phyloP scores from a whole-genome alignment of 2,888 invertebrate species.

The Tachina fera region DNA sequence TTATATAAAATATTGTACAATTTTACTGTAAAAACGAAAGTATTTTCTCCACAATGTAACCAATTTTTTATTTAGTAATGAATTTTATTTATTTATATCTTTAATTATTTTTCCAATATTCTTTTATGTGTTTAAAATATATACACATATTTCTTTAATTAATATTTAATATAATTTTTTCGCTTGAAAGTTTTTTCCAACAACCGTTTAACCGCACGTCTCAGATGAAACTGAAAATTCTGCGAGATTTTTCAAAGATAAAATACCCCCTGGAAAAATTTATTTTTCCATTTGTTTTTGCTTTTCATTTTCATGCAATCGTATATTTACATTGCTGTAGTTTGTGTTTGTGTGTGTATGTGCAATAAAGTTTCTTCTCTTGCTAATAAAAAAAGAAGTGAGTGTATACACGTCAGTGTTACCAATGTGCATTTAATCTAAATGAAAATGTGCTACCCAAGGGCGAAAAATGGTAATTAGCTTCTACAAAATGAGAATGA shows the following conservation, averaged over 20 bases:
- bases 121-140: background rate
- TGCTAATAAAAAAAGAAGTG: background rate
- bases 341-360: background rate
- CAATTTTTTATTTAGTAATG: background rate
- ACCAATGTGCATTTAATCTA: background rate
- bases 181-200: conserved; percentile 67
- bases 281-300: conserved; percentile 32
- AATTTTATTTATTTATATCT: background rate
- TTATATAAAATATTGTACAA: conserved; percentile 27
- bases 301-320: background rate
- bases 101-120: background rate
- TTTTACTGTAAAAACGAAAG: background rate
- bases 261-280: conserved; percentile 77
- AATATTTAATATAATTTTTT: conserved; percentile 18
- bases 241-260: conserved; percentile 76
- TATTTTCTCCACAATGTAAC: background rate
- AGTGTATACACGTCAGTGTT: background rate
- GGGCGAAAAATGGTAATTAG: no score
- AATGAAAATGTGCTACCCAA: no score
- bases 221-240: conserved; percentile 82
- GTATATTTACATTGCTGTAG: conserved; percentile 10
- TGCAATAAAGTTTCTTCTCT: background rate
- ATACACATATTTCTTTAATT: background rate
- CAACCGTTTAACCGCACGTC: conserved; percentile 82
- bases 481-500: no score